Evolutionary conservation across 2,888 invertebrate species (phyloP).

Genomic region (Tetragnatha montana): DNA sequence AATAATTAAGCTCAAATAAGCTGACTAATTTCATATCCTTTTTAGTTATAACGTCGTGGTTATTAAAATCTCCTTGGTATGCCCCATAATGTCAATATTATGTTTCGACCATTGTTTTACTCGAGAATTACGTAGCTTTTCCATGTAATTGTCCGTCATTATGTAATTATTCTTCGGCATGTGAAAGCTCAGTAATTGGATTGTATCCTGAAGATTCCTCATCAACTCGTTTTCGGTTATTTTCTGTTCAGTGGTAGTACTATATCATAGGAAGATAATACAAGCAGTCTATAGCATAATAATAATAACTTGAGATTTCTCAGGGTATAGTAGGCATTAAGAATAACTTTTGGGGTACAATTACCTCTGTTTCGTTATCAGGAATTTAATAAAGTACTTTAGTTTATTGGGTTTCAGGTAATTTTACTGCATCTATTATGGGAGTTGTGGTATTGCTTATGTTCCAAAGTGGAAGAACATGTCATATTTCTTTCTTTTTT

Average conservation of each 20-base stretch:
- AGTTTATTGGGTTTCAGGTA: neutral
- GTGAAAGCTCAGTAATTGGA: slow-evolving; percentile 7
- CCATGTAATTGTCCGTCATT: slow-evolving; percentile 34
- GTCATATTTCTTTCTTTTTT: too few relatives aligned
- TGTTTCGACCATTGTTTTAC: slow-evolving; percentile 31
- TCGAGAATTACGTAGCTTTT: slow-evolving; percentile 13
- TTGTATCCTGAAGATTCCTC: neutral
- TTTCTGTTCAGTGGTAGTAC: neutral
- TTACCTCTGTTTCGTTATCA: neutral
- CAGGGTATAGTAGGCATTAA: neutral
- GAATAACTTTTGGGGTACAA: neutral
- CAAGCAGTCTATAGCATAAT: neutral
- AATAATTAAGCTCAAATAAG: neutral
- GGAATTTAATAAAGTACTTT: neutral
- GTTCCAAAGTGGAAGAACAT: neutral
- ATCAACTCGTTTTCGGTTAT: neutral
- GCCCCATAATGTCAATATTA: slow-evolving; percentile 1
- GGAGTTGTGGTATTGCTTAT: neutral
- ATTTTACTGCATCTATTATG: neutral
- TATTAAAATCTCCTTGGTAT: neutral
- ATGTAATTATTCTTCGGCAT: slow-evolving; percentile 33
- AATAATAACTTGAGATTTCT: neutral
- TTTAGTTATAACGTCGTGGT: slow-evolving; percentile 4
- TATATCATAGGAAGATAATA: neutral
- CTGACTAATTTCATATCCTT: neutral